These are phyloP conservation scores for Calephelis perditalis DNA, from an alignment of 2,888 invertebrate genomes.

Conservation along the genomic window DNA sequence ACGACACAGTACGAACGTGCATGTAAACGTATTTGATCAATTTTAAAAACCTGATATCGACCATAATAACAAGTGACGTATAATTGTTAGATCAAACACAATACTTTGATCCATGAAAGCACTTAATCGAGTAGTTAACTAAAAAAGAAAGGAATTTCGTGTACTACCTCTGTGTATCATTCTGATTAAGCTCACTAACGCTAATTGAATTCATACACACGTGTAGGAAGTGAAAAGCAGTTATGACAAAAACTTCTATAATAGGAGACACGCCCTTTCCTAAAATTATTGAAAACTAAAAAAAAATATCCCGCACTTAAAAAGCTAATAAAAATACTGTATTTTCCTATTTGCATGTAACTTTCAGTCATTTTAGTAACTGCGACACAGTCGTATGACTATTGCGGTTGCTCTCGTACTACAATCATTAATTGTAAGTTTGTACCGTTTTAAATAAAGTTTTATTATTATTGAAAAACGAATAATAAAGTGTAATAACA, in stretches of 20 bases:
- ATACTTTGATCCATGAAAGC: conserved; percentile 47
- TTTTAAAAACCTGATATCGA: background rate
- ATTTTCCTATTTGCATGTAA: too few species aligned
- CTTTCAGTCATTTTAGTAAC: too few species aligned
- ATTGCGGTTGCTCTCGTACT: too few species aligned
- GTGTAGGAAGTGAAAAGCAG: conserved; percentile 36
- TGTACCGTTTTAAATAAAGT: too few species aligned
- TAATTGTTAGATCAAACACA: conserved; percentile 32
- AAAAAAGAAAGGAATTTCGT: conserved; percentile 64
- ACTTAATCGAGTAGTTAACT: conserved; percentile 61
- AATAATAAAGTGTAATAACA: too few species aligned
- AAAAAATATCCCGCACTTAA: too few species aligned
- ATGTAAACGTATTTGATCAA: background rate
- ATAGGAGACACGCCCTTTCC: conserved; percentile 21
- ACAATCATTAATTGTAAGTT: too few species aligned
- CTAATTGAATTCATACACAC: conserved; percentile 57
- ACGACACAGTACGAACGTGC: too few species aligned
- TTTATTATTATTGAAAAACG: too few species aligned
- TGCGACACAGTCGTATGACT: too few species aligned
- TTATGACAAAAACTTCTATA: background rate
- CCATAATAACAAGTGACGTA: conserved; percentile 12
- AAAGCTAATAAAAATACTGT: too few species aligned
- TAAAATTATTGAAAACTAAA: conserved; percentile 27
- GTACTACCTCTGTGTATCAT: conserved; percentile 48
- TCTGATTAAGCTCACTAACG: conserved; percentile 56